These are phyloP conservation scores for Malacoraja senta DNA, from an alignment of 2,797 vertebrate genomes.

Conservation along the genomic window DNA sequence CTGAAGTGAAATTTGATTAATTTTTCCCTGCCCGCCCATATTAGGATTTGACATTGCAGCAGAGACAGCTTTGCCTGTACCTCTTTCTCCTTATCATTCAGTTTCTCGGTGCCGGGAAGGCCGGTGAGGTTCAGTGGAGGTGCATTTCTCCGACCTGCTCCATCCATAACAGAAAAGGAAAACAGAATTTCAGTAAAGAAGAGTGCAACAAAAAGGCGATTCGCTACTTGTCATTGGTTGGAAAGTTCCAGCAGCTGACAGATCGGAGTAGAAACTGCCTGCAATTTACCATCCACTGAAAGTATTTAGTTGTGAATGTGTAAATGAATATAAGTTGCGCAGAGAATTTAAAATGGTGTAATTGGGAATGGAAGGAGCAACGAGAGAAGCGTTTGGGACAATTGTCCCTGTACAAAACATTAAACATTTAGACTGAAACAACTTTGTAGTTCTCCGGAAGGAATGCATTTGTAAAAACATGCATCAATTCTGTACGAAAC, in stretches of 20 bases:
- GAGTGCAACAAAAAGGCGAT: neutral
- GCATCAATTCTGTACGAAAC: no score
- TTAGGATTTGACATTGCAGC: neutral
- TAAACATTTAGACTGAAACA: no score
- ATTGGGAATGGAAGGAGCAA: neutral
- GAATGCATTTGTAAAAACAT: no score
- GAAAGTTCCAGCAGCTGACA: neutral
- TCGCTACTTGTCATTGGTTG: neutral
- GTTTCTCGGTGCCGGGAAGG: constrained; percentile 92
- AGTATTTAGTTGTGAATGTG: neutral
- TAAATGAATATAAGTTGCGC: neutral
- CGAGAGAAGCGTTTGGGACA: neutral
- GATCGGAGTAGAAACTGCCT: neutral
- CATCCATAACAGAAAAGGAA: constrained; percentile 40
- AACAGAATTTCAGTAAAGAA: neutral
- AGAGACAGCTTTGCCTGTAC: constrained; percentile 53
- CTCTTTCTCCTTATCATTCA: constrained; percentile 95
- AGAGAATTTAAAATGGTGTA: neutral
- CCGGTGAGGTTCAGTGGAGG: constrained; percentile 92
- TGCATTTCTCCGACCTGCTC: constrained; percentile 78
- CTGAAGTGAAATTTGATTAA: neutral
- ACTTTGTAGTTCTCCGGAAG: no score
- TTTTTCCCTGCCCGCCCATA: neutral
- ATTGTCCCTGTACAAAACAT: neutral
- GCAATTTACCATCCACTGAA: neutral